Base-by-base conservation (phyloP, 1,140 invertebrate genomes). In the Yoshiicerus persimilis region DNA sequence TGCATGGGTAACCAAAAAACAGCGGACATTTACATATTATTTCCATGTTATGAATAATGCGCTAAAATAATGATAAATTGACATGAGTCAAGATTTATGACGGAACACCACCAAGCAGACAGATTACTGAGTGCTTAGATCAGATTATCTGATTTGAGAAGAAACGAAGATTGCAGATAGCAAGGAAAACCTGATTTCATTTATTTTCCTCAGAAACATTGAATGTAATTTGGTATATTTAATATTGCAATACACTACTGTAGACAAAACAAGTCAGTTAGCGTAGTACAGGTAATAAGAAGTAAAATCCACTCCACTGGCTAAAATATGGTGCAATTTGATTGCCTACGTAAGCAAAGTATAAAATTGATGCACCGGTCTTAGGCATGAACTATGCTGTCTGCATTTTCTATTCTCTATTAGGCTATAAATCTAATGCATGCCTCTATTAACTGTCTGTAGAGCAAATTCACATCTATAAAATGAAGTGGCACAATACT, bases 101-200 rank as follows among this genome's bases (percentile, higher is more conserved):
- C 0, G 8, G 75, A 80, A 36, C n/a, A 80, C 75, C 75, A 36
- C 75, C 16, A 80, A 80, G 30, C 13, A 34, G 75, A 80, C 75
- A 80, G 75, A 80, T 80, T 80, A 80, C 75, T 80, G 75, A 80
- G 75, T 36, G 75, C 75, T 80, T 5, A 34, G 75, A 80, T 80
- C n/a, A 80, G 0, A 36, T 80, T 80, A 80, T 80, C 75, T n/a
- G 75, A 80, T 80, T 20, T 80, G 30, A 36, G 38, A 36, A 36
- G 66, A 27, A 80, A 80, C 30, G 13, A 80, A 80, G n/a, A 80
- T 34, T 36, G 8, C 11, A 80, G 32, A 36, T 13, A 70, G 25
- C 6, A 30, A 11, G 30, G 30, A 70, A 70, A 70, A 70, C 66
- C 66, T 30, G 66, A 70, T 70, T 70, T 13, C 66, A 70, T 27